A percentile compares a stretch with the other conserved stretches of the same genome.
phyloP scores from a whole-genome alignment of 2,797 vertebrate genomes.

The Salarias fasciatus region DNA sequence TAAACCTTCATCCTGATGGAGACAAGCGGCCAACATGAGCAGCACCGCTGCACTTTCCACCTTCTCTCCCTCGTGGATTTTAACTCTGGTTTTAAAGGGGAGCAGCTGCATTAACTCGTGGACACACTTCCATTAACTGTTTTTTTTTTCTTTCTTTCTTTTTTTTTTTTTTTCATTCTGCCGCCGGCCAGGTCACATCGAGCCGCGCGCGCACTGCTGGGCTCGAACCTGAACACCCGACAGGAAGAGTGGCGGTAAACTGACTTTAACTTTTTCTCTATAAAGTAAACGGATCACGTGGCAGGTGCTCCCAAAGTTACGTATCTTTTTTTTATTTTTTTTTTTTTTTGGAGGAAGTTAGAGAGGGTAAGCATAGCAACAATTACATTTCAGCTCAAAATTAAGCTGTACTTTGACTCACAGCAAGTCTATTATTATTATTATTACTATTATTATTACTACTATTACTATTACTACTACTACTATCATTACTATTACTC shows the following conservation, averaged over 20 bases:
- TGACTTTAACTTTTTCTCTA: conserved; percentile 30
- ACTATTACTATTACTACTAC: conserved; percentile 67
- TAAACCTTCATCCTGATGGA: conserved; percentile 64
- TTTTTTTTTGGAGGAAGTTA: conserved; percentile 20
- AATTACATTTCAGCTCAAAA: conserved; percentile 42
- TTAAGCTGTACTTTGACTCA: conserved; percentile 52
- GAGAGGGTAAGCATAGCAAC: conserved; percentile 52
- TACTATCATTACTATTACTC: conserved; percentile 60
- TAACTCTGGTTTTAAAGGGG: conserved; percentile 35
- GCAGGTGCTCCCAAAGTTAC: conserved; percentile 43
- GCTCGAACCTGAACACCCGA: conserved; percentile 30
- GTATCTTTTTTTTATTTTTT: conserved; percentile 7
- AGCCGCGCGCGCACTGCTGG: conserved; percentile 38
- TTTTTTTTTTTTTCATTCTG: conserved; percentile 57
- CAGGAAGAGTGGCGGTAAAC: conserved; percentile 29
- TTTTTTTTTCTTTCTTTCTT: conserved; percentile 55
- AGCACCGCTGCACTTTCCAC: conserved; percentile 22
- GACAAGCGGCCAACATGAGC: conserved; percentile 46
- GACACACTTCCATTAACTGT: conserved; percentile 53
- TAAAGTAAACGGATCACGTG: conserved; percentile 27
- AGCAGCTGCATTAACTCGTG: conserved; percentile 49
- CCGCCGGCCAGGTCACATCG: conserved; percentile 69
- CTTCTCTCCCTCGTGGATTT: conserved; percentile 37
- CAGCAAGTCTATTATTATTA: conserved; percentile 58
- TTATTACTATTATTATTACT: conserved; percentile 68